phyloP scores from a whole-genome alignment of 2,888 invertebrate genomes.

The Perizoma flavofasciatum region DNA sequence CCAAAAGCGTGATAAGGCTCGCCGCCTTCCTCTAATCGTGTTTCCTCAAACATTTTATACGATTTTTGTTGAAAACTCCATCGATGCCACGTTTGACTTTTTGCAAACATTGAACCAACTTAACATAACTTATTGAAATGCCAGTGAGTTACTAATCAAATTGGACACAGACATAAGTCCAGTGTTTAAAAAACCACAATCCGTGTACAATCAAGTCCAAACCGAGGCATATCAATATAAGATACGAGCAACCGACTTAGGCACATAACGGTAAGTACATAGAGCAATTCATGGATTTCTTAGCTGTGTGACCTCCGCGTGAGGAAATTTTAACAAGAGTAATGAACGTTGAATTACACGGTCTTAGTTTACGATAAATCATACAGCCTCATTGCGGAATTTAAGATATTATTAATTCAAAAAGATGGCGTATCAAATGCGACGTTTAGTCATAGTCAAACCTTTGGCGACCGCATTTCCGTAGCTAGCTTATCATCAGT shows the following conservation, averaged over 20 bases:
- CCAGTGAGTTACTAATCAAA: background rate
- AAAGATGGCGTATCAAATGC: background rate
- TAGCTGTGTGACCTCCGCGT: constrained; percentile 21
- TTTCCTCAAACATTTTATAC: constrained; percentile 5
- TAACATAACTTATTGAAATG: background rate
- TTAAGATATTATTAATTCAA: constrained; percentile 1
- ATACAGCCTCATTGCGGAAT: constrained; percentile 1
- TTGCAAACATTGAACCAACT: background rate
- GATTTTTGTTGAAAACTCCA: background rate
- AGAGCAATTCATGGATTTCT: constrained; percentile 3
- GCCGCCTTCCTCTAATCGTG: constrained; percentile 18
- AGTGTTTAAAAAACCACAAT: background rate
- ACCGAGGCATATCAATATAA: background rate
- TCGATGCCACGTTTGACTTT: background rate
- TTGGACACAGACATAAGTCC: background rate
- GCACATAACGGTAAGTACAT: constrained; percentile 11
- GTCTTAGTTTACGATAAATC: constrained; percentile 9
- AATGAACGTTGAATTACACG: constrained; percentile 11
- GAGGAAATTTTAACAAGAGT: constrained; percentile 25
- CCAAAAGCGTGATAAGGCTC: constrained; percentile 18
- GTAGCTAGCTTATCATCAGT: background rate
- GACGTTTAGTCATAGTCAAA: no score
- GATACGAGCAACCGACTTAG: background rate
- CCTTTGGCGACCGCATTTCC: background rate
- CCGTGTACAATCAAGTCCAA: background rate